A percentile compares a stretch with the other conserved stretches of the same genome.
These are phyloP conservation scores for Pseudachorutes palmiensis DNA, from an alignment of 1,140 invertebrate genomes.

Conservation along the genomic window DNA sequence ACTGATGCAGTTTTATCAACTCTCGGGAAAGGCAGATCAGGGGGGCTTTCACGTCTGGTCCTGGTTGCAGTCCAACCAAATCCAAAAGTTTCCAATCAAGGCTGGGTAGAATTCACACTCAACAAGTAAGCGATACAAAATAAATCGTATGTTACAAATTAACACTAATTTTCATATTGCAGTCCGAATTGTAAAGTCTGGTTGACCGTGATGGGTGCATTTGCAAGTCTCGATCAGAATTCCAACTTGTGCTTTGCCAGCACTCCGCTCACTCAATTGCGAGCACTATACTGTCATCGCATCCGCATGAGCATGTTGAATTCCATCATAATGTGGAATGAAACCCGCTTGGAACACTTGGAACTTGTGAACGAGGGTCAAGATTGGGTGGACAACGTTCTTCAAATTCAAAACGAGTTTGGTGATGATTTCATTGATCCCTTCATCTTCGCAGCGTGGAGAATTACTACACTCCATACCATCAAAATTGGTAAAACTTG, in stretches of 20 bases:
- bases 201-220: slow-evolving; percentile 21
- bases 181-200: slow-evolving; percentile 26
- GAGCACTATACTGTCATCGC: slow-evolving; percentile 24
- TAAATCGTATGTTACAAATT: slow-evolving; percentile 5
- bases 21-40: slow-evolving; percentile 15
- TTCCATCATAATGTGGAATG: slow-evolving; percentile 30
- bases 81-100: slow-evolving; percentile 18
- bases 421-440: slow-evolving; percentile 30
- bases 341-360: slow-evolving; percentile 25
- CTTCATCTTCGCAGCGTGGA: slow-evolving; percentile 29
- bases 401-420: slow-evolving; percentile 1
- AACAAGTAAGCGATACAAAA: slow-evolving; percentile 25
- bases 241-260: slow-evolving; percentile 25
- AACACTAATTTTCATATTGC: slow-evolving; percentile 6
- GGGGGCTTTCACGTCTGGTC: slow-evolving; percentile 21
- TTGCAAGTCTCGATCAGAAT: slow-evolving; percentile 11
- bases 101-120: slow-evolving; percentile 20
- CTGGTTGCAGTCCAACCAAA: slow-evolving; percentile 21
- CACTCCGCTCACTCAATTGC: slow-evolving; percentile 28
- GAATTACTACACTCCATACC: slow-evolving; percentile 23
- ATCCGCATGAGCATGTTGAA: slow-evolving; percentile 28
- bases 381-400: slow-evolving; percentile 27
- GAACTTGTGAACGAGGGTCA: slow-evolving; percentile 30
- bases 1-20: slow-evolving; percentile 22
- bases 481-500: slow-evolving; percentile 31